Base-by-base conservation (phyloP, 2,888 invertebrate species). In the Heliothis peltigera region DNA sequence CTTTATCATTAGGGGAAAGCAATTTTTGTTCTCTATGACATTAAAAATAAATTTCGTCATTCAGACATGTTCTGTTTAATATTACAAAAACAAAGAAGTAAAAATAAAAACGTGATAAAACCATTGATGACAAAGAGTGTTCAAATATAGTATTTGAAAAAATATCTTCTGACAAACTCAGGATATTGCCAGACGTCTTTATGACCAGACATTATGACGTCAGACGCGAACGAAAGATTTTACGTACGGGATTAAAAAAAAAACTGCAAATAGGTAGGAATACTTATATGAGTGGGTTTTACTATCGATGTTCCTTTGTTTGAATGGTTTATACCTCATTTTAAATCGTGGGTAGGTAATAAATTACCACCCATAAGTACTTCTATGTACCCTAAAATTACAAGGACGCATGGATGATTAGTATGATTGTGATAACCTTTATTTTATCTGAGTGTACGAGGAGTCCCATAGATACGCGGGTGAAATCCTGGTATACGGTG, bases 131-230 rank as follows among this genome's bases (percentile, higher is more conserved):
- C 74, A 67, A 67, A 66, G 51, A 47, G 10, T 46, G 39, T 44
- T 44, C 39, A 66, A 73, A 66, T 51, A 32, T n/a, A 52, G 42
- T 12, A 15, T 35, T 21, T 63, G 35, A 22, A 32, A 67, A 32
- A 59, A 49, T 69, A 43, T 47, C 19, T 19, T 52, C 32, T 55
- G 62, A 51, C 32, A 19, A 35, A 25, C 32, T 46, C 10, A 42
- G 43, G 19, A 54, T 59, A 59, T 51, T 42, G 46, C 55, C 69
- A 69, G 70, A 69, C 75, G 25, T 39, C 32, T 68, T 44, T 52
- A 75, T 53, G 48, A 68, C 49, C 7, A 10, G 22, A 12, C 47
- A 42, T 55, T 64, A 12, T 76, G 72, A 73, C 59, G 73, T 65
- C 73, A 72, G 17, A 10, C 15, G 10, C 2, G 8, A 28, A 51